Base-by-base conservation (phyloP, 2,888 invertebrate genomes). In the Limenitis camilla region DNA sequence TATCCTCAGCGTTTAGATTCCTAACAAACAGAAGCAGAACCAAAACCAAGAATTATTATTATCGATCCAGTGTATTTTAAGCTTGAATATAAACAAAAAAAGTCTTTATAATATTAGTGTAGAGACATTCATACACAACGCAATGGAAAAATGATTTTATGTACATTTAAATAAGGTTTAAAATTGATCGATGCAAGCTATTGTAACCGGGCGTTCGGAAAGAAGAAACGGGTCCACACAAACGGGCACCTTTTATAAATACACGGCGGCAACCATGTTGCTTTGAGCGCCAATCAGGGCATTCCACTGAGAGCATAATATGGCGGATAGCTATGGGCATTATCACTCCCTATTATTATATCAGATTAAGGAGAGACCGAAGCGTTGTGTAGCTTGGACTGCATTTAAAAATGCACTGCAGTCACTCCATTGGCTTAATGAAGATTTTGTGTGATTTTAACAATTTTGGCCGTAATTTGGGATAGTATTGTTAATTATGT, bases 181-280 rank as follows among this genome's bases (percentile, higher is more conserved):
- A 28, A 59, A 41, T 54, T 31, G 29, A 48, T 43, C 46, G 39
- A 43, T 27, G 28, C 35, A 30, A 4, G 28, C 28, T 52, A 56
- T 53, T 41, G 49, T 59, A 61, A 59, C 59, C 58, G 56, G 49
- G 59, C 52, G 56, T 61, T 58, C 55, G 50, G 59, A 63, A 64
- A 62, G 56, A 60, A 61, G 62, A 58, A 61, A 63, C 63, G 58
- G 57, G 63, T 63, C 61, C 58, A 56, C 56, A 60, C 56, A 52
- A 59, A 57, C 63, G 59, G 53, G 59, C 63, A 58, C 61, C 67
- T 65, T 65, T 65, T 66, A 67, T 65, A 66, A 67, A 67, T 66
- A 66, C 59, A 44, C 58, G 45, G 55, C 68, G 74, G 74, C 78
- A 69, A 78, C 86, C 87, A 87, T 87, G 69, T 85, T 85, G 74